Base-by-base conservation (phyloP, 2,888 invertebrate genomes). In the Andrena minutula region DNA sequence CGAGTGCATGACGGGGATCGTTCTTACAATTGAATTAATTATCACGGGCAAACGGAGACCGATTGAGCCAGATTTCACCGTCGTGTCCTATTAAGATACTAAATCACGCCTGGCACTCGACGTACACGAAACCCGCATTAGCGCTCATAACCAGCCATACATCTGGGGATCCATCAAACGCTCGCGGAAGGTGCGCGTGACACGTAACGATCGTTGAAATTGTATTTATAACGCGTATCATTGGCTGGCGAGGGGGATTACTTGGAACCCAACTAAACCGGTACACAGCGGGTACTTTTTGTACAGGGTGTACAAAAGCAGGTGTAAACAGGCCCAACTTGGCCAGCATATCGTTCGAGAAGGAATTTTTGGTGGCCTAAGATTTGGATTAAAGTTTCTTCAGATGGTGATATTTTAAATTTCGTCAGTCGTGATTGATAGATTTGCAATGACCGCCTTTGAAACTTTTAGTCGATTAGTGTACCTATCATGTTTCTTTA, bases 61-160 rank as follows among this genome's bases (percentile, higher is more conserved):
- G 82, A 82, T 75, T 63, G 79, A 73, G 58, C 71, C 81, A 87
- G 82, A 87, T 80, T 76, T 82, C 72, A 70, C 76, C 83, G 84
- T 83, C 87, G 60, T 64, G 80, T 83, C 73, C 79, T 79, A 86
- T 88, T 87, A 87, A 88, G 89, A 87, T 83, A 79, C 68, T 83
- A 85, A 88, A 86, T 88, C 79, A 81, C 72, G 64, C 6, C 32
- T 60, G 12, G 47, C 71, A 64, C 75, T 47, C 56, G 53, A 26
- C 49, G 41, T 83, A 88, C 86, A 87, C 79, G 88, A 88, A 86
- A 88, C 51, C 83, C 80, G 74, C 89, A 88, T 88, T 88, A 88
- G 63, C 79, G 63, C 56, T 85, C 75, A 65, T 86, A 79, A 82
- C 66, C 56, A 51, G 63, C 76, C 74, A 86, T 85, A 88, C 86